A percentile compares a stretch with the other conserved stretches of the same genome.
Evolutionary conservation across 1,140 invertebrate genomes (phyloP).

Genomic region (Neodiprion virginianus): DNA sequence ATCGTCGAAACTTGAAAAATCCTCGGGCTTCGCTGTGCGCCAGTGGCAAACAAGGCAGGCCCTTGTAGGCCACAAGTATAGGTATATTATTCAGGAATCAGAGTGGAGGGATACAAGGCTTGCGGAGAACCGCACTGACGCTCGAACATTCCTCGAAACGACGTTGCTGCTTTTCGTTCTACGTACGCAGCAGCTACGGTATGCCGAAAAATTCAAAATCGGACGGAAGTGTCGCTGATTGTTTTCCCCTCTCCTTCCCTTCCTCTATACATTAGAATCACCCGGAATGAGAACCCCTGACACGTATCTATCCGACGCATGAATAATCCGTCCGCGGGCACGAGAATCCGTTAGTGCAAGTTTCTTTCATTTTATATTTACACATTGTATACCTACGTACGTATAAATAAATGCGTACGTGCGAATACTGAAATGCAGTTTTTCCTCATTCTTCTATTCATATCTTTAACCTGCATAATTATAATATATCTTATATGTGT

Average conservation of each 20-base stretch:
- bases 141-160: background rate
- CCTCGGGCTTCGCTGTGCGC: background rate
- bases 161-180: background rate
- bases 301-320: background rate
- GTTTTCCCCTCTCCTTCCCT: background rate
- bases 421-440: too few relatives aligned
- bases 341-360: background rate
- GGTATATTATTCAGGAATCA: background rate
- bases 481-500: too few relatives aligned
- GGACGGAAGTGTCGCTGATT: background rate
- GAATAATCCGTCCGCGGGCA: background rate
- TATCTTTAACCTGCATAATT: too few relatives aligned
- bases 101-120: background rate
- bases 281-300: background rate
- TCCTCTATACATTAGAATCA: background rate
- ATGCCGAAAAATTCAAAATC: background rate
- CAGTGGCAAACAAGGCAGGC: background rate
- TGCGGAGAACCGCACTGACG: background rate
- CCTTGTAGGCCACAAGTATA: background rate
- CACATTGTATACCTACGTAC: too few relatives aligned
- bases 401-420: too few relatives aligned
- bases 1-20: slow-evolving; percentile 9
- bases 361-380: background rate
- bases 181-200: background rate
- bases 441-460: too few relatives aligned